Evolutionary conservation across 2,113 vertebrate genomes (phyloP).

Genomic region (Salvelinus alpinus): DNA sequence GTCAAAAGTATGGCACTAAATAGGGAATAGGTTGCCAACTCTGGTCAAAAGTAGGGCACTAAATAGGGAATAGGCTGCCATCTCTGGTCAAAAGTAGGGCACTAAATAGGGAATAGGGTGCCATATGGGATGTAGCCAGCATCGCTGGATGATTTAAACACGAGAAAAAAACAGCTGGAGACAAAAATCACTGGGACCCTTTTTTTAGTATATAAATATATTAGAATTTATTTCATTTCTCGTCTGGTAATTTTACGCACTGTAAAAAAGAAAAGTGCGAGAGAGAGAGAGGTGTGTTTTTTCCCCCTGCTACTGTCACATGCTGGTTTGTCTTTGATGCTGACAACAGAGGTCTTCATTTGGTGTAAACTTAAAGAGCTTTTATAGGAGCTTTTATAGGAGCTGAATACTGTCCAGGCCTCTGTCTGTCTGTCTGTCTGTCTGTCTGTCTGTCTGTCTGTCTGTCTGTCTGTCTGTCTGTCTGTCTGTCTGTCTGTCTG

Average conservation of each 20-base stretch:
- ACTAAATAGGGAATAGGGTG: no score
- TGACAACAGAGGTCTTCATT: slow-evolving; percentile 31
- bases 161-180: slow-evolving; percentile 38
- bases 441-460: no score
- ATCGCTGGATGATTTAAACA: slow-evolving; percentile 21
- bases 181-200: slow-evolving; percentile 26
- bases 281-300: not conserved
- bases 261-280: no score
- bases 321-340: slow-evolving; percentile 51
- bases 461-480: no score
- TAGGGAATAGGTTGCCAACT: no score
- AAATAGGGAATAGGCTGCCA: no score
- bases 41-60: no score
- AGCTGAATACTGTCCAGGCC: no score
- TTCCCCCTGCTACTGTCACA: slow-evolving; percentile 10
- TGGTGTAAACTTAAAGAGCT: slow-evolving; percentile 31
- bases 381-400: slow-evolving; percentile 41
- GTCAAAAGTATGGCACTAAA: no score
- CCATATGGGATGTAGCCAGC: accelerated
- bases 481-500: no score
- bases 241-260: not conserved
- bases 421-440: no score
- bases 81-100: no score
- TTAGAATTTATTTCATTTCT: slow-evolving; percentile 6
- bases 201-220: slow-evolving; percentile 3